A percentile compares a stretch with the other conserved stretches of the same genome.
phyloP scores from a whole-genome alignment of 2,113 vertebrate genomes.

The Poicephalus gulielmi region DNA sequence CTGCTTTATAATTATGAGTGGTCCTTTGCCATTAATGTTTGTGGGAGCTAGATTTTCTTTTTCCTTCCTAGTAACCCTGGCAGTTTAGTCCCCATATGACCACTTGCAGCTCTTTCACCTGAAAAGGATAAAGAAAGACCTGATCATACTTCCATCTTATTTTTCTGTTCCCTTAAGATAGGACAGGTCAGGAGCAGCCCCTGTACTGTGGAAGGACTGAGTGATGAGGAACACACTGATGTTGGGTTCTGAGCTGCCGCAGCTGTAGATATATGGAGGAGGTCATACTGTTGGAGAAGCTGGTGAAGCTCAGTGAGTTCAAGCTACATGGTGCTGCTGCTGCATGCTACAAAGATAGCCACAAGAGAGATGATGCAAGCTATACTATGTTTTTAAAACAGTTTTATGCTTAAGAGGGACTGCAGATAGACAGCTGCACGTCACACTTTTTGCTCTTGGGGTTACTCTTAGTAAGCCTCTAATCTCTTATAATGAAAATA shows the following conservation, averaged over 20 bases:
- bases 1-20: not conserved
- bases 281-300: accelerated
- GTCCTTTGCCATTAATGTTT: not conserved
- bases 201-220: accelerated
- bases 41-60: not conserved
- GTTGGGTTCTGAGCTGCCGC: not conserved
- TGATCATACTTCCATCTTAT: not conserved
- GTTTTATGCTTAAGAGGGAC: not conserved
- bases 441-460: not conserved
- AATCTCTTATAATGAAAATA: not conserved
- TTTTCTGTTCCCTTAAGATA: not conserved
- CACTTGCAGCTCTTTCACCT: not conserved
- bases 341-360: not conserved
- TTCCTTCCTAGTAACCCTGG: not conserved
- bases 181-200: not conserved
- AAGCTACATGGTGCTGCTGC: not conserved
- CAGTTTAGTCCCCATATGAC: not conserved
- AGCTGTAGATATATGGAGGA: not conserved
- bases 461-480: not conserved
- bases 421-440: not conserved
- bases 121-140: not conserved
- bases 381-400: not conserved
- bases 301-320: not conserved
- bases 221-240: accelerated
- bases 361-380: not conserved